A percentile compares a stretch with the other conserved stretches of the same genome.
Conservation (phyloP, 2,888 invertebrate species). For the Monoplex corrugatus region DNA sequence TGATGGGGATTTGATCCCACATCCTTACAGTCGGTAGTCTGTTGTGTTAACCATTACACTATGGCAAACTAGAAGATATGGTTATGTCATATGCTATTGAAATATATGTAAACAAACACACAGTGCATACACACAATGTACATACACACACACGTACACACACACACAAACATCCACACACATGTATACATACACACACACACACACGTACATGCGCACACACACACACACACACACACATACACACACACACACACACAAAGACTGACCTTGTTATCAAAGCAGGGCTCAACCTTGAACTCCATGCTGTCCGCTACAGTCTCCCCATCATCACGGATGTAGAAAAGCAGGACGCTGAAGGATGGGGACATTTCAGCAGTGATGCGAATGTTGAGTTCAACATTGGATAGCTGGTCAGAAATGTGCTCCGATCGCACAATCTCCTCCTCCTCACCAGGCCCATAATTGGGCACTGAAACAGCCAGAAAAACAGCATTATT, state of each 20-base stretch:
- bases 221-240: background rate
- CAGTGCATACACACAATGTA: background rate
- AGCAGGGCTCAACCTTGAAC: constrained; percentile 85
- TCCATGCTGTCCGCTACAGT: constrained; percentile 84
- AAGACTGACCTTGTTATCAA: constrained; percentile 84
- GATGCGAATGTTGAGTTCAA: constrained; percentile 62
- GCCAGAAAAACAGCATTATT: background rate
- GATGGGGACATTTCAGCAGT: constrained; percentile 72
- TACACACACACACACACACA: background rate
- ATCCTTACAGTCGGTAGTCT: too few relatives aligned
- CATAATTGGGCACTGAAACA: background rate
- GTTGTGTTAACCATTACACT: too few relatives aligned
- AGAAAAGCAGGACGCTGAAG: constrained; percentile 83
- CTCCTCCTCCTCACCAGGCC: background rate
- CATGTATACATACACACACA: background rate
- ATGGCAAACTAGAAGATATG: too few relatives aligned
- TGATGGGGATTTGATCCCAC: too few relatives aligned
- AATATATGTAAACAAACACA: too few relatives aligned
- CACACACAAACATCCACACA: background rate
- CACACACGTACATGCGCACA: background rate
- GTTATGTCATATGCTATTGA: too few relatives aligned
- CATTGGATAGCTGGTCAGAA: constrained; percentile 58
- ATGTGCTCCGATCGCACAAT: constrained; percentile 49
- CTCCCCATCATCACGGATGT: constrained; percentile 84
- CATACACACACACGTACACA: background rate